A percentile compares a stretch with the other conserved stretches of the same genome.
Evolutionary conservation across 2,797 vertebrate genomes (phyloP).

Genomic region (Mormyrus hasselquistii): DNA sequence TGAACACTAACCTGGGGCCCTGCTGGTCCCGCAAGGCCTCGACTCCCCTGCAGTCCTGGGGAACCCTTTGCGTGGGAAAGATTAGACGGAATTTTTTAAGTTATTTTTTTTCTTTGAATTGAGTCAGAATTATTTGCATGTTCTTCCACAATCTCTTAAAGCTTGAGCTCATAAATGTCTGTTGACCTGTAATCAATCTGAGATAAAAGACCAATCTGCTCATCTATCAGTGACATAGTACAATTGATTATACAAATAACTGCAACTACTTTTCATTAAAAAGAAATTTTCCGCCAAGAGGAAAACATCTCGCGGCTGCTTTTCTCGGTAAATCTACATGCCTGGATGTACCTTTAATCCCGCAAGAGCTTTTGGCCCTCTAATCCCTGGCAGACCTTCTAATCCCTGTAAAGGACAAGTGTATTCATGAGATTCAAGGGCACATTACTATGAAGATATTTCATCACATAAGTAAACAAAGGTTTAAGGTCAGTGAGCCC

Average conservation of each 20-base stretch:
- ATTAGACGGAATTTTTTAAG: not conserved
- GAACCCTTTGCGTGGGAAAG: conserved; percentile 43
- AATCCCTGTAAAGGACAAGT: conserved; percentile 56
- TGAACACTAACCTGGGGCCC: conserved; percentile 62
- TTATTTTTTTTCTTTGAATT: not conserved
- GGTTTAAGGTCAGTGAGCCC: not conserved
- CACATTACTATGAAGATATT: not conserved
- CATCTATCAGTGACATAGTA: not conserved
- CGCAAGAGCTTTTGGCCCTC: conserved; percentile 56
- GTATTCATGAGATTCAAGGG: not conserved
- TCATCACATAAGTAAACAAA: not conserved
- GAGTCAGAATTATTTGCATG: not conserved
- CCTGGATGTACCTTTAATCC: conserved; percentile 61
- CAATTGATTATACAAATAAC: not conserved
- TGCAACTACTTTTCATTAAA: not conserved
- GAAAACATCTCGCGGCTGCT: not conserved
- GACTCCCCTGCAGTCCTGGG: conserved; percentile 61
- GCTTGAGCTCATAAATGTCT: not conserved
- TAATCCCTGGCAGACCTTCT: conserved; percentile 60
- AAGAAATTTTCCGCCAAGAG: not conserved
- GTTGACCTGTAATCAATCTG: not conserved
- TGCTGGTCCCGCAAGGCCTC: conserved; percentile 53
- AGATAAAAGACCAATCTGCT: not conserved
- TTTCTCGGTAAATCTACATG: not conserved
- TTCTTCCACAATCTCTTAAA: not conserved